A percentile compares a stretch with the other conserved stretches of the same genome.
These are phyloP conservation scores for Melanargia galathea DNA, from an alignment of 2,888 invertebrate species.

Conservation along the genomic window DNA sequence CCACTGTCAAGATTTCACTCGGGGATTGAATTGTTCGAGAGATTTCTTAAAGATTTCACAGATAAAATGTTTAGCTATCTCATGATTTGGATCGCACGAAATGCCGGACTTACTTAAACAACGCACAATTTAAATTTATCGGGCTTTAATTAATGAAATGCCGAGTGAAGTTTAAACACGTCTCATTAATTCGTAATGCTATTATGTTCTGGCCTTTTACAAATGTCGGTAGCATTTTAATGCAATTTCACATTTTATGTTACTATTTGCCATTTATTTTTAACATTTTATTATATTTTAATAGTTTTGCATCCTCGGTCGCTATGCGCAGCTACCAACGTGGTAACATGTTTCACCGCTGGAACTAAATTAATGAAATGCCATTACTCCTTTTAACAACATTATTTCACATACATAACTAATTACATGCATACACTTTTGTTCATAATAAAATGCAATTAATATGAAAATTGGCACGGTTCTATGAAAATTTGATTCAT, in stretches of 20 bases:
- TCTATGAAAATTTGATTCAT: slow-evolving; percentile 54
- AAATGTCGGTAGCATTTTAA: slow-evolving; percentile 48
- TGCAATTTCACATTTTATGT: slow-evolving; percentile 46
- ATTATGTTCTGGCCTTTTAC: slow-evolving; percentile 53
- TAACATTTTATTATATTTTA: slow-evolving; percentile 41
- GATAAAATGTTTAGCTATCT: slow-evolving; percentile 18
- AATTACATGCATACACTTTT: slow-evolving; percentile 44
- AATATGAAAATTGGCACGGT: slow-evolving; percentile 53
- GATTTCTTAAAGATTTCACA: slow-evolving; percentile 18
- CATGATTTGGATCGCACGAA: slow-evolving; percentile 26
- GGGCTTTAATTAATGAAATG: slow-evolving; percentile 60
- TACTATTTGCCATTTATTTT: slow-evolving; percentile 45
- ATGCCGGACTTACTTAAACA: slow-evolving; percentile 38
- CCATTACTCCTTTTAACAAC: slow-evolving; percentile 45
- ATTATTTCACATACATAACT: slow-evolving; percentile 43
- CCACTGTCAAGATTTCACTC: slow-evolving; percentile 16
- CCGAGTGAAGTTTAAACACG: slow-evolving; percentile 56
- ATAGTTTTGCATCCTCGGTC: slow-evolving; percentile 29
- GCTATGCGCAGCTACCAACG: slow-evolving; percentile 38
- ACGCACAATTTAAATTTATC: slow-evolving; percentile 46
- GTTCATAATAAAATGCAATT: slow-evolving; percentile 53
- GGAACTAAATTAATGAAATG: slow-evolving; percentile 44
- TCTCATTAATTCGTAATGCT: slow-evolving; percentile 58
- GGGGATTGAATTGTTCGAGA: slow-evolving; percentile 3
- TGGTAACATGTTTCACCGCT: slow-evolving; percentile 43